Evolutionary conservation across 2,888 invertebrate species (phyloP).

Genomic region (Pogonocherus hispidulus): DNA sequence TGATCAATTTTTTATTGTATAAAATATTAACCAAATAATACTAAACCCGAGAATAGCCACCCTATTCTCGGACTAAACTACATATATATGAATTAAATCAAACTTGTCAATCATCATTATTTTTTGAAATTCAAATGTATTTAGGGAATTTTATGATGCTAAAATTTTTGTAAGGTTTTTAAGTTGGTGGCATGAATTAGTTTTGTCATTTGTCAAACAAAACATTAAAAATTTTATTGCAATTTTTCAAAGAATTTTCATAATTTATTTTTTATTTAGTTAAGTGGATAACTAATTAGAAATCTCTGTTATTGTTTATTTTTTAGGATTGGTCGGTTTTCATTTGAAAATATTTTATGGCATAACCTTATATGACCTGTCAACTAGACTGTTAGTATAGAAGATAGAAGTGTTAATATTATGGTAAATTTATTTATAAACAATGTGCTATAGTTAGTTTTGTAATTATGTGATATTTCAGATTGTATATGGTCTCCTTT

Average conservation of each 20-base stretch:
- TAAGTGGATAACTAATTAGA: constrained; percentile 31
- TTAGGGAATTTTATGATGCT: not conserved
- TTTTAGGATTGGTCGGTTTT: constrained; percentile 29
- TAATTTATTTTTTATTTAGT: constrained; percentile 49
- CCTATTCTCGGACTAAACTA: no score
- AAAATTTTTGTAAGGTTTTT: not conserved
- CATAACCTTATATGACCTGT: constrained; percentile 66
- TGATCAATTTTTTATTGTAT: no score
- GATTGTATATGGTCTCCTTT: constrained; percentile 22
- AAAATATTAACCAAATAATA: no score
- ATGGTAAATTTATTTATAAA: constrained; percentile 58
- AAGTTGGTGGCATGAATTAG: constrained; percentile 13
- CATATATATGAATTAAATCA: no score
- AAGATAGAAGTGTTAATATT: constrained; percentile 56
- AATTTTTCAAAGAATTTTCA: constrained; percentile 51
- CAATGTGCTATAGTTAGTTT: not conserved
- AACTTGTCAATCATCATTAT: no score
- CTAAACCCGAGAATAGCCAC: no score
- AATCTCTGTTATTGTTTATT: constrained; percentile 30
- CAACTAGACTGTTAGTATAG: constrained; percentile 60
- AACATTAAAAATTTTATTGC: constrained; percentile 55
- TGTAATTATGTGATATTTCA: constrained; percentile 18
- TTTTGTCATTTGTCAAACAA: constrained; percentile 63
- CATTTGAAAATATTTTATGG: constrained; percentile 49
- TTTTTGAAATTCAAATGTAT: not conserved